Base-by-base conservation (phyloP, 2,113 vertebrate genomes). In the Ailuropoda melanoleuca region DNA sequence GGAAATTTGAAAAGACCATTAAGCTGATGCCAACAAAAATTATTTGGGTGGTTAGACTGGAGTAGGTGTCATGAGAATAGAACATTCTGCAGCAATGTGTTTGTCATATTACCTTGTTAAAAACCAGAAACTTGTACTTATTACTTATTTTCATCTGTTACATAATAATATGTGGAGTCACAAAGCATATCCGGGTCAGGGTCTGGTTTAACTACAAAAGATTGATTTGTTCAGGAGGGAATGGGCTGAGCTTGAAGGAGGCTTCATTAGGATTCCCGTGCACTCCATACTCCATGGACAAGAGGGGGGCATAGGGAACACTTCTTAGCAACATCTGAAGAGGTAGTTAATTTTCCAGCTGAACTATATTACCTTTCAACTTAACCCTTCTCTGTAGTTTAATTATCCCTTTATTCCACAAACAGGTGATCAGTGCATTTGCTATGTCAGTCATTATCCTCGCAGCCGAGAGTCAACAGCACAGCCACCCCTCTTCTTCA, bases 1-100 rank as follows among this genome's bases (percentile, higher is more conserved):
- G 66, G 64, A 94, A 72, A 97, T 92, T 95, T 82, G 29, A 64
- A 97, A 97, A 94, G 78, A 93, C 34, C 43, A 66, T 37, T 55
- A 75, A 83, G 43, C 66, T 87, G 55, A 85, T 84, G 58, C 26
- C 86, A 77, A 74, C 74, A 50, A 55, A 90, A 64, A 88, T 88
- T 77, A 93, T 93, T 64, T 88, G 34, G 50, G 50, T 94, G 53
- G 56, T 66, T 82, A 83, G 53, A 88, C 1, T 89, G 43, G 81
- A 96, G 50, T 11, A 24, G 58, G 34, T 95, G 39, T 96, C 88
- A 77, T 15, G 46, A 90, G 88, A 96, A 78, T 29, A 82, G 58
- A 93, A 66, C 18, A 72, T 50, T 72, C 1, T 77, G n/a, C 15
- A 90, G n/a, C 75, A 66, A 21, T 83, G 72, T 81, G 37, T 89